A percentile compares a stretch with the other conserved stretches of the same genome.
Evolutionary conservation across 2,888 invertebrate genomes (phyloP).

Genomic region (Dexiosoma caninum): DNA sequence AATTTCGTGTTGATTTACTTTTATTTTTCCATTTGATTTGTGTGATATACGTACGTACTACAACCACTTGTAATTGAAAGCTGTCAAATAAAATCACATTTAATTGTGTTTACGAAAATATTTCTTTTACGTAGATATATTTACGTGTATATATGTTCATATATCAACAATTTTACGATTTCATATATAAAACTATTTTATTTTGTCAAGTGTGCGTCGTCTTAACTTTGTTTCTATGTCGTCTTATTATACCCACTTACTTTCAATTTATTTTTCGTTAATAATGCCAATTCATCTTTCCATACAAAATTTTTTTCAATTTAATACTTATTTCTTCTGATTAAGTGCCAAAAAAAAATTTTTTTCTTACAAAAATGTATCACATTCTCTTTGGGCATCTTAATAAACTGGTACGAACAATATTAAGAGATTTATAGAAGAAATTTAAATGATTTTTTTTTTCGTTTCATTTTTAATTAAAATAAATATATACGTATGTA

Average conservation of each 20-base stretch:
- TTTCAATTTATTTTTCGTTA: conserved; percentile 11
- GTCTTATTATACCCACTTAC: neutral
- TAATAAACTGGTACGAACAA: neutral
- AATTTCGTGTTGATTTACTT: too few relatives aligned
- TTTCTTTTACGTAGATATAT: too few relatives aligned
- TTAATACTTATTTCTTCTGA: conserved; percentile 45
- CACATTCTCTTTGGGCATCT: neutral
- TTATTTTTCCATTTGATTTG: neutral
- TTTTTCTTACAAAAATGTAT: neutral
- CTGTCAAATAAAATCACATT: neutral
- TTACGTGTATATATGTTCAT: too few relatives aligned
- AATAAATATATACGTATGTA: neutral
- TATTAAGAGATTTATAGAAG: neutral
- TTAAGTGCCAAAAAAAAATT: conserved; percentile 41
- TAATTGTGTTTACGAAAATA: too few relatives aligned
- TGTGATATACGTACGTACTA: neutral
- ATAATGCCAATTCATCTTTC: conserved; percentile 44
- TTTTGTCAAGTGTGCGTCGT: neutral
- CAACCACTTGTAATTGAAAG: too few relatives aligned
- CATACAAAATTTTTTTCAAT: neutral
- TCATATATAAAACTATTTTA: neutral
- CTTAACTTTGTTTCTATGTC: neutral
- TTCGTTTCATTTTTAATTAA: too few relatives aligned
- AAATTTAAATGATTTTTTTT: neutral
- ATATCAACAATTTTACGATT: neutral